Conservation (phyloP, 1,140 invertebrate genomes). For the Pseudomyrmex sp. region DNA sequence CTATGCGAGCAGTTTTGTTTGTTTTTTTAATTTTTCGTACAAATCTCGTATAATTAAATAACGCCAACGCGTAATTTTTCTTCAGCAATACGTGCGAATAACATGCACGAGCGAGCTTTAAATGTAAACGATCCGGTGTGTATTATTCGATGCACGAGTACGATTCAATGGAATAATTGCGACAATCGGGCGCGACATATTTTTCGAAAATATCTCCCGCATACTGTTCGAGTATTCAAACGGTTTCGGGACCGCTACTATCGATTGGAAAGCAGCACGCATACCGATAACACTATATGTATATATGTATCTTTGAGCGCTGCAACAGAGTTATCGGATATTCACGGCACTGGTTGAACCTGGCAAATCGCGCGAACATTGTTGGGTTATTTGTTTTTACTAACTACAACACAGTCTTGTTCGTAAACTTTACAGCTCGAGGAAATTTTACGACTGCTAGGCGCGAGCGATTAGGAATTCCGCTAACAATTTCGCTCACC, state of each 20-base stretch:
- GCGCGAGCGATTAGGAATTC: neutral
- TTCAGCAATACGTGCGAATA: slow-evolving; percentile 1
- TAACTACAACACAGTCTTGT: slow-evolving; percentile 15
- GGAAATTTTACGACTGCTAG: slow-evolving; percentile 6
- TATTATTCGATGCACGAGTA: slow-evolving; percentile 24
- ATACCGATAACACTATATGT: slow-evolving; percentile 1
- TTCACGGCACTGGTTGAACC: slow-evolving; percentile 47
- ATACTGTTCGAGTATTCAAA: neutral
- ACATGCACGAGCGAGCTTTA: neutral
- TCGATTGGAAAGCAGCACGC: slow-evolving; percentile 12
- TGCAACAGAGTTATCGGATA: slow-evolving; percentile 15
- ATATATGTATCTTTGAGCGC: neutral
- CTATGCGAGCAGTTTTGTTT: neutral
- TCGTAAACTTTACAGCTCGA: slow-evolving; percentile 14
- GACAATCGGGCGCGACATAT: slow-evolving; percentile 14
- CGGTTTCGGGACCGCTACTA: neutral
- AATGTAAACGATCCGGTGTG: neutral
- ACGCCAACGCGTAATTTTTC: slow-evolving; percentile 2
- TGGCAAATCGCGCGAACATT: slow-evolving; percentile 14
- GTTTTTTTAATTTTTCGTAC: neutral
- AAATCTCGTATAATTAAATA: neutral
- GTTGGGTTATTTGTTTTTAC: slow-evolving; percentile 1
- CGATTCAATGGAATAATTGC: slow-evolving; percentile 36
- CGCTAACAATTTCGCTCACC: neutral
- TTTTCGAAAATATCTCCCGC: slow-evolving; percentile 4